Conservation (phyloP, 2,113 vertebrate species). For the Mirza zaza region DNA sequence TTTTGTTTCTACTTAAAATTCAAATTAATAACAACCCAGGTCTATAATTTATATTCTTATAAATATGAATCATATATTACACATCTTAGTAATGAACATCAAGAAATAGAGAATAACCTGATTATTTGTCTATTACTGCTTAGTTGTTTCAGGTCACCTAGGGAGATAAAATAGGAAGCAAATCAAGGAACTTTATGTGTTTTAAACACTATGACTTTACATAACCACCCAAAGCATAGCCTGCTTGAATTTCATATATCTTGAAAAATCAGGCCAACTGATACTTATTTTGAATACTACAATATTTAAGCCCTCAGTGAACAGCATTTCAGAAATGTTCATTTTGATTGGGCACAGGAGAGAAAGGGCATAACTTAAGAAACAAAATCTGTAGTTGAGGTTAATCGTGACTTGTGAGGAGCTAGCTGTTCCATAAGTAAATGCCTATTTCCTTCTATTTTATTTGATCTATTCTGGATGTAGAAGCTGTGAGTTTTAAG, state of each 20-base stretch:
- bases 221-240: neutral
- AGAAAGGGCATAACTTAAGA: conserved; percentile 46
- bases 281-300: conserved; percentile 64
- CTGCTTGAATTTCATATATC: neutral
- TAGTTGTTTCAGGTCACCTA: neutral
- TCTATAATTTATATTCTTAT: neutral
- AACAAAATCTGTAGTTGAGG: conserved; percentile 50
- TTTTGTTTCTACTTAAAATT: neutral
- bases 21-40: neutral
- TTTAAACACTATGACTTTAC: neutral
- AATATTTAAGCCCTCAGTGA: conserved; percentile 30
- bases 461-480: conserved; percentile 59
- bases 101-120: neutral
- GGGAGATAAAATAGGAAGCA: neutral
- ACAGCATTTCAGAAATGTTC: conserved; percentile 47
- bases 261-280: conserved; percentile 63
- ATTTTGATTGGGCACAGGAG: conserved; percentile 9
- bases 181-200: neutral
- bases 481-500: conserved; percentile 65
- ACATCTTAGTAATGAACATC: neutral
- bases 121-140: neutral
- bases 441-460: conserved; percentile 46
- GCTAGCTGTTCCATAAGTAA: conserved; percentile 28
- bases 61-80: neutral
- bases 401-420: conserved; percentile 51